These are phyloP conservation scores for Semicossyphus pulcher DNA, from an alignment of 2,113 vertebrate species.

Conservation along the genomic window DNA sequence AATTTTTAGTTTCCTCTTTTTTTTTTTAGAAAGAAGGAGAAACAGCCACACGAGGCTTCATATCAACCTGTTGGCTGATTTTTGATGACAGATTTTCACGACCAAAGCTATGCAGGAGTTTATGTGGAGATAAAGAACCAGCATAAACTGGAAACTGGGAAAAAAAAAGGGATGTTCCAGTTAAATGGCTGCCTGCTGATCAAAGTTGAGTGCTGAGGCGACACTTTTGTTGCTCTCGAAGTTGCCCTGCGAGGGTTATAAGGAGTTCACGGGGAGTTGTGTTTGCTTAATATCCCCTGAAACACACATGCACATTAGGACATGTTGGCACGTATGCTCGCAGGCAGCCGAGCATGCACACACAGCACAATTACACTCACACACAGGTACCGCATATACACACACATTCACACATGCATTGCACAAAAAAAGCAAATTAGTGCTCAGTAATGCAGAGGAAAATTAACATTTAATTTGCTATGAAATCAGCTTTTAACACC, in stretches of 20 bases:
- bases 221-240: conserved; percentile 23
- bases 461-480: conserved; percentile 70
- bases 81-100: conserved; percentile 30
- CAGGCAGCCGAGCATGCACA: conserved; percentile 3
- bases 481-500: conserved; percentile 66
- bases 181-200: conserved; percentile 13
- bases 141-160: conserved; percentile 9
- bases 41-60: conserved; percentile 26
- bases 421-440: conserved; percentile 22
- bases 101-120: conserved; percentile 22
- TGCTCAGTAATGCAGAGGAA: conserved; percentile 30
- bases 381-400: neutral
- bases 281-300: conserved; percentile 21
- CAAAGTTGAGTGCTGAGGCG: conserved; percentile 42
- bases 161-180: neutral
- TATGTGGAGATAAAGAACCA: neutral
- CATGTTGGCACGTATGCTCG: neutral
- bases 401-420: neutral
- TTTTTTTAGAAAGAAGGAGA: conserved; percentile 28
- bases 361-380: conserved; percentile 11
- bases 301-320: conserved; percentile 28
- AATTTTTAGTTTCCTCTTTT: conserved; percentile 33
- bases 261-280: conserved; percentile 20
- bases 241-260: conserved; percentile 28
- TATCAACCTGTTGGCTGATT: conserved; percentile 17